Base-by-base conservation (phyloP, 2,888 invertebrate species). In the Zelleria hepariella region DNA sequence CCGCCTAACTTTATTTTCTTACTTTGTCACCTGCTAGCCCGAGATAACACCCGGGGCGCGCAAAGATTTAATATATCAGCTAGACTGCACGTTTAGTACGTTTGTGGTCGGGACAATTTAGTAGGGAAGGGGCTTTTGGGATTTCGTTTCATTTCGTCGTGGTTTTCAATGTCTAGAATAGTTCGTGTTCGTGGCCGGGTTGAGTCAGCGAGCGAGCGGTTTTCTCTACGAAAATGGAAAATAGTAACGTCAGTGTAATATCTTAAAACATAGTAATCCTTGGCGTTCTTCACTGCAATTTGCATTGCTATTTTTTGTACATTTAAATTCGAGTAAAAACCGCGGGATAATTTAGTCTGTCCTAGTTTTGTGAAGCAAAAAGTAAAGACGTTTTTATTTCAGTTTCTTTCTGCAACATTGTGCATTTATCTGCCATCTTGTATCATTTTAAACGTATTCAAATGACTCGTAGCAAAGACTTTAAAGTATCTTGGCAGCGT, bases 21-120 rank as follows among this genome's bases (percentile, higher is more conserved):
- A 76, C 73, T 79, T 76, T 80, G 79, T 83, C 80, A 84, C 85
- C 84, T 86, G 85, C 71, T 75, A 72, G 68, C 64, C 63, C 51
- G 68, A 78, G 85, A 86, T 86, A 86, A 78, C 74, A 71, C 62
- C 62, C 26, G 20, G n/a, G 25, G 51, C 54, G 7, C 15, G 54
- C 15, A 54, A 54, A 21, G 51, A 42, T 42, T 42, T 42, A 42
- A 42, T 42, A 42, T 42, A 42, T 42, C 32, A 42, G 32, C 32
- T 15, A 42, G 15, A 42, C 32, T 15, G 2, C 15, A 15, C 32
- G 15, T 42, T 42, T 42, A 10, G n/a, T n/a, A n/a, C n/a, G 10
- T 10, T 10, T 32, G 32, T 10, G 32, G 32, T 42, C 4, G 15
- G 32, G 15, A 42, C 32, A 42, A 42, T 42, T 42, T 42, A 42